phyloP scores from a whole-genome alignment of 92 coral and sea anemone species.

The Epizoanthus stellaris region DNA sequence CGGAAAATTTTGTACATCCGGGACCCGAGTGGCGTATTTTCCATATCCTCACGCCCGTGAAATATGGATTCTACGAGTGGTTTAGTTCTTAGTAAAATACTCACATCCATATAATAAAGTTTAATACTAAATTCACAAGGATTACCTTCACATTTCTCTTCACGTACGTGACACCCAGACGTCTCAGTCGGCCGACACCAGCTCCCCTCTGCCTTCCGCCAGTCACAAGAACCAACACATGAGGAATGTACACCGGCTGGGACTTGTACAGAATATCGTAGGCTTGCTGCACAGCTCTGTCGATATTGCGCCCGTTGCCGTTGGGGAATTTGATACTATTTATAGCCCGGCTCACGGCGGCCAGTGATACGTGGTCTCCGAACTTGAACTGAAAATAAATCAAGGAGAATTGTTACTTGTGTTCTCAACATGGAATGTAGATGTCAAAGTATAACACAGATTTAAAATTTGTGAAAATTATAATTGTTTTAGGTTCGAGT shows the following conservation, averaged over 20 bases:
- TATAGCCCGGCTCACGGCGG: constrained; percentile 66
- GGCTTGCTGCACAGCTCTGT: constrained; percentile 70
- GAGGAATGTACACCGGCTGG: constrained; percentile 83
- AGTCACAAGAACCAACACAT: constrained; percentile 74
- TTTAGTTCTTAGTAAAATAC: too few relatives aligned
- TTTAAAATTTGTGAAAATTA: too few relatives aligned
- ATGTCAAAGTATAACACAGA: not conserved
- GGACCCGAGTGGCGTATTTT: too few relatives aligned
- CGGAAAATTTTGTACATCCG: too few relatives aligned
- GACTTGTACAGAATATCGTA: constrained; percentile 59
- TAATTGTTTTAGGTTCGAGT: too few relatives aligned
- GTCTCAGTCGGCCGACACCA: constrained; percentile 60
- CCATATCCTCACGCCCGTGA: too few relatives aligned
- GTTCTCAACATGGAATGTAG: too few relatives aligned
- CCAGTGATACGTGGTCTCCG: constrained; percentile 11
- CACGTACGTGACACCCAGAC: constrained; percentile 62
- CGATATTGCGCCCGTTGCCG: constrained; percentile 78
- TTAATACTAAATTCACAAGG: not conserved
- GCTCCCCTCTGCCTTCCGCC: constrained; percentile 76
- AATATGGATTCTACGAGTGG: too few relatives aligned
- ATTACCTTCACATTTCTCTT: constrained; percentile 79
- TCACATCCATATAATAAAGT: too few relatives aligned
- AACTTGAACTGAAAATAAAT: constrained; percentile 26
- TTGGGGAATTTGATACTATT: constrained; percentile 59
- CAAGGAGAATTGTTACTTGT: not conserved